A percentile compares a stretch with the other conserved stretches of the same genome.
These are phyloP conservation scores for Eurystomus glaucurus DNA, from an alignment of 2,797 vertebrate genomes.

Conservation along the genomic window DNA sequence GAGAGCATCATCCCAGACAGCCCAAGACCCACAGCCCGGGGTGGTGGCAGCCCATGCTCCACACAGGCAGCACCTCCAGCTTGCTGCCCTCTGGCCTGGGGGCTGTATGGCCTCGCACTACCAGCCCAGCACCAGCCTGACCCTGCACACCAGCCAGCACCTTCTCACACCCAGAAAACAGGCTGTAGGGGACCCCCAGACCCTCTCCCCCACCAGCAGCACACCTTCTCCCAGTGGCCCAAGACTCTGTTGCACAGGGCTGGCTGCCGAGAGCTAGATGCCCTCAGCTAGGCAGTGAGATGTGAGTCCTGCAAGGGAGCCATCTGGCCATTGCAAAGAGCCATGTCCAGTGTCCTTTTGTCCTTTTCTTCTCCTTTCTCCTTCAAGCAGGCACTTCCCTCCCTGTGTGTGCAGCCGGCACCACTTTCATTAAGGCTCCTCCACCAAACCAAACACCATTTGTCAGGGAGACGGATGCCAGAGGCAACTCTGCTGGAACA, in stretches of 20 bases:
- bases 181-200: not conserved
- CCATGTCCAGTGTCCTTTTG: accelerated
- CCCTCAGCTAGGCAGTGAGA: accelerated
- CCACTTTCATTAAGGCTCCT: not conserved
- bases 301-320: not conserved
- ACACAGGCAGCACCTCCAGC: not conserved
- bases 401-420: not conserved
- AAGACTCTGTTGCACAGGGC: accelerated
- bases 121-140: not conserved
- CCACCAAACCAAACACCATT: constrained; percentile 39
- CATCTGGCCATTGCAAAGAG: not conserved
- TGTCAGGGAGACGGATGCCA: constrained; percentile 26
- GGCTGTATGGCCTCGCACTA: not conserved
- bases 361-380: not conserved
- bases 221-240: not conserved
- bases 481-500: constrained; percentile 15
- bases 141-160: not conserved
- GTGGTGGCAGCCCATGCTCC: accelerated
- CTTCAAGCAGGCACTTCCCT: not conserved
- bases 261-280: not conserved
- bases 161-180: not conserved
- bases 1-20: not conserved
- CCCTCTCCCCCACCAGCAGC: not conserved
- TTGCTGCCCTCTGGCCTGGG: not conserved
- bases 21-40: accelerated